Evolutionary conservation across 1,140 invertebrate genomes (phyloP).

Genomic region (Ceratina japonica): DNA sequence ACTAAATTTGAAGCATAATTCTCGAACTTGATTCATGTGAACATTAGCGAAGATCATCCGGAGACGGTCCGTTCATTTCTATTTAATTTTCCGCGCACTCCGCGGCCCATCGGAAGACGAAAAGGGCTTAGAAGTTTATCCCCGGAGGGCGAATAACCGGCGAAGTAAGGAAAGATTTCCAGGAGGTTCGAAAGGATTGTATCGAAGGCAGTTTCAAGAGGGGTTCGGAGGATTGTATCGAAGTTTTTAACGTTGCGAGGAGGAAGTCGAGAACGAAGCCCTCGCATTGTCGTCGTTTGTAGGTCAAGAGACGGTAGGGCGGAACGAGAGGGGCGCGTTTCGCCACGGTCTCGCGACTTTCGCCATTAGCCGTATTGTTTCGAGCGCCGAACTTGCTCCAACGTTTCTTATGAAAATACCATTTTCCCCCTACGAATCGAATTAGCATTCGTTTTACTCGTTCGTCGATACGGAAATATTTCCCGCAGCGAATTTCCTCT

Average conservation of each 20-base stretch:
- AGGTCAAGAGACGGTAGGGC: slow-evolving; percentile 16
- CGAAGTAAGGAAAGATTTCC: slow-evolving; percentile 38
- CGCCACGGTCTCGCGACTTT: slow-evolving; percentile 33
- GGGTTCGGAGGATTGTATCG: slow-evolving; percentile 58
- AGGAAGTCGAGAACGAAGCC: slow-evolving; percentile 44
- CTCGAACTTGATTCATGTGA: no score
- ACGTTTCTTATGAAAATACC: slow-evolving; percentile 50
- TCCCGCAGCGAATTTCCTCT: neutral
- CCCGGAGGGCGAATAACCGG: slow-evolving; percentile 31
- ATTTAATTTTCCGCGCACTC: slow-evolving; percentile 19
- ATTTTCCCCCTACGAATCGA: slow-evolving; percentile 38
- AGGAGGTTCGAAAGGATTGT: slow-evolving; percentile 41
- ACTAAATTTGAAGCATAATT: slow-evolving; percentile 52
- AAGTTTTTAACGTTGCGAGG: slow-evolving; percentile 61
- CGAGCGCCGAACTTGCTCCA: slow-evolving; percentile 46
- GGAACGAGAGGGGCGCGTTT: neutral
- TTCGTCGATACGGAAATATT: slow-evolving; percentile 21
- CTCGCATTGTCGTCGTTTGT: slow-evolving; percentile 47
- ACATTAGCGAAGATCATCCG: neutral
- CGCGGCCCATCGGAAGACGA: neutral
- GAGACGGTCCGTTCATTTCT: slow-evolving; percentile 17
- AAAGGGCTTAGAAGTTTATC: slow-evolving; percentile 25
- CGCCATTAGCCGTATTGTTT: slow-evolving; percentile 62
- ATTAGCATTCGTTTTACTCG: slow-evolving; percentile 58
- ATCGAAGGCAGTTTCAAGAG: slow-evolving; percentile 45